phyloP scores from a whole-genome alignment of 64 coral and sea anemone species.

The Montipora foliosa region DNA sequence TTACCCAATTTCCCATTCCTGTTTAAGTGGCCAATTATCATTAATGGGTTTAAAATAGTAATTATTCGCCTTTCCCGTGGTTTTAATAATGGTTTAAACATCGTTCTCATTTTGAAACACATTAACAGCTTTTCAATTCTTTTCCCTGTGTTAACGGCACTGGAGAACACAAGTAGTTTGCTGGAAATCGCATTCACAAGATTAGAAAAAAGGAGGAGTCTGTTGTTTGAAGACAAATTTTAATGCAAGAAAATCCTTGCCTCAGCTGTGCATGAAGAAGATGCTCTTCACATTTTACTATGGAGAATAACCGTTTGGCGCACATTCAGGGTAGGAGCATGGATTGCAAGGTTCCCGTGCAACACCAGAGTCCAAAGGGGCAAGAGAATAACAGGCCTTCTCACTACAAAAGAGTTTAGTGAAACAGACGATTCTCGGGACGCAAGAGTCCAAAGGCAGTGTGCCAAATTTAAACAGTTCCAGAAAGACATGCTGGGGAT shows the following conservation, averaged over 20 bases:
- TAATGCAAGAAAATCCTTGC: conserved; percentile 50
- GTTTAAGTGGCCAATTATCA: no score
- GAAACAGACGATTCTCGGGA: conserved; percentile 22
- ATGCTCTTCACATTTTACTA: not conserved
- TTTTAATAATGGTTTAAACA: no score
- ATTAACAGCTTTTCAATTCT: no score
- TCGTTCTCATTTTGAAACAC: no score
- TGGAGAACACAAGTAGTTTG: conserved; percentile 40
- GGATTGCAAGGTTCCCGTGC: not conserved
- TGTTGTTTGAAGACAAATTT: conserved; percentile 43
- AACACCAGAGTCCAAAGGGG: not conserved
- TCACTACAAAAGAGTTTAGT: conserved; percentile 38
- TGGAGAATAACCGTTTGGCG: no score
- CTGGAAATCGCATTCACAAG: conserved; percentile 36
- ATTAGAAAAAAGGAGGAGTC: conserved; percentile 28
- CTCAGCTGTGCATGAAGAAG: not conserved
- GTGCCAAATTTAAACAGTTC: not conserved
- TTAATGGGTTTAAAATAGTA: no score
- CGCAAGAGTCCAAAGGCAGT: conserved; percentile 5
- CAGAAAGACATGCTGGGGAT: conserved; percentile 41
- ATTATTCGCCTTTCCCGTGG: no score
- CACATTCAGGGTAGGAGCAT: not conserved
- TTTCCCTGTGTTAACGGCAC: conserved; percentile 54
- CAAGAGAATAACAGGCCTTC: conserved; percentile 5
- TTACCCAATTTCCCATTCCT: no score